Percentiles rank a stretch among this genome's conserved stretches.
Evolutionary conservation across 2,888 invertebrate genomes (phyloP).

Genomic region (Amblyteles armatorius): DNA sequence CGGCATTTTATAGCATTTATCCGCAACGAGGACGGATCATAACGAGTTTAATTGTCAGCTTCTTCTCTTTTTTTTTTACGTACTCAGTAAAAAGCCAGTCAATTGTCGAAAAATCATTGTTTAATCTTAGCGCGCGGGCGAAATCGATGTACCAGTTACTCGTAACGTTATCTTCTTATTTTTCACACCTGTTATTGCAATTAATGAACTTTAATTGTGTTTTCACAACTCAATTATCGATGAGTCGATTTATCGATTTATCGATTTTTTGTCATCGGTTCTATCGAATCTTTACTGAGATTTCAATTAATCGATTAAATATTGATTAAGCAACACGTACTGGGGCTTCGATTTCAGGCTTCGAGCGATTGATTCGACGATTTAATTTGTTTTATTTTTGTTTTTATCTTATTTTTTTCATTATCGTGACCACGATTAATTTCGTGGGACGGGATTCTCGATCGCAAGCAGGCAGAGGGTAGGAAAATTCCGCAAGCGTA

Average conservation of each 20-base stretch:
- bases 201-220: no score
- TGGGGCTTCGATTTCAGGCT: neutral
- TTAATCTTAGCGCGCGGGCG: neutral
- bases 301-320: neutral
- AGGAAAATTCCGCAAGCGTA: slow-evolving; percentile 27
- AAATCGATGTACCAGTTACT: neutral
- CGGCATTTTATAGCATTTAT: slow-evolving; percentile 36
- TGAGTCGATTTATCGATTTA: neutral
- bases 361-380: neutral
- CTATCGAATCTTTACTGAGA: neutral
- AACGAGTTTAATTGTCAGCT: neutral
- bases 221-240: neutral
- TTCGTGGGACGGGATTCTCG: neutral
- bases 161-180: no score
- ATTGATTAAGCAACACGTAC: neutral
- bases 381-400: neutral
- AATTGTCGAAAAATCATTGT: slow-evolving; percentile 25
- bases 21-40: slow-evolving; percentile 6
- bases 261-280: neutral
- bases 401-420: slow-evolving; percentile 8
- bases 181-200: no score
- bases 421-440: neutral
- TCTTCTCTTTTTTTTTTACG: slow-evolving; percentile 21
- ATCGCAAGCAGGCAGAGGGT: neutral
- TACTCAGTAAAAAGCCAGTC: slow-evolving; percentile 29